phyloP scores from a whole-genome alignment of 2,797 vertebrate species.

The Echiichthys vipera region DNA sequence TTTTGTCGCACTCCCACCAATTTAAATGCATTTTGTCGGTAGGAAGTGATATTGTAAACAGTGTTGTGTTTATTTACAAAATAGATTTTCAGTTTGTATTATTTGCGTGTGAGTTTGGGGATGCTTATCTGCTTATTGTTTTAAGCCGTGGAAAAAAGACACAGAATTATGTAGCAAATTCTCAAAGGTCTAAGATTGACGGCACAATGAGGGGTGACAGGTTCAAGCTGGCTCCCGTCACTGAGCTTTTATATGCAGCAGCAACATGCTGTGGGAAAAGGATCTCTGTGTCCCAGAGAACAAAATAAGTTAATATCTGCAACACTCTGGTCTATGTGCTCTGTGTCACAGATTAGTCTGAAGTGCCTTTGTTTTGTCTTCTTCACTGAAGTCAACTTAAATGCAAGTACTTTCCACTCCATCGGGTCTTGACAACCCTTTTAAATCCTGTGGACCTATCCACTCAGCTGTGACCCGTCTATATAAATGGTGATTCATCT shows the following conservation, averaged over 20 bases:
- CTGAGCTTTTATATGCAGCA: slow-evolving; percentile 74
- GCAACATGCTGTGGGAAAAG: slow-evolving; percentile 87
- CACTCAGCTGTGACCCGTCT: slow-evolving; percentile 69
- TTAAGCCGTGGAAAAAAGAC: slow-evolving; percentile 53
- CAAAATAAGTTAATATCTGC: slow-evolving; percentile 86
- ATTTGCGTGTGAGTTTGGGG: slow-evolving; percentile 1
- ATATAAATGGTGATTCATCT: slow-evolving; percentile 55
- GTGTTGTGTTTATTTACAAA: not conserved
- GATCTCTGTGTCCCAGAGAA: slow-evolving; percentile 81
- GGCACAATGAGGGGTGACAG: slow-evolving; percentile 79
- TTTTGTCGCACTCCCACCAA: not conserved
- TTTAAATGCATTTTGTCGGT: not conserved
- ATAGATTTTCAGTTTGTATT: not conserved
- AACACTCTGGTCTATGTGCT: slow-evolving; percentile 79
- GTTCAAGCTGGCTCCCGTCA: slow-evolving; percentile 82
- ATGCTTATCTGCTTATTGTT: slow-evolving; percentile 40
- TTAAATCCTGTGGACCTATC: slow-evolving; percentile 58
- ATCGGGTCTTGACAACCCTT: slow-evolving; percentile 74
- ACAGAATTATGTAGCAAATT: slow-evolving; percentile 70
- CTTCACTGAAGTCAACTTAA: slow-evolving; percentile 74
- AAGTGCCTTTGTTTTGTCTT: slow-evolving; percentile 76
- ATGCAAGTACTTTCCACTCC: slow-evolving; percentile 79
- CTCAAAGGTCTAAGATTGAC: slow-evolving; percentile 78
- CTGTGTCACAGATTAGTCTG: slow-evolving; percentile 81
- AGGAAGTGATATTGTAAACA: not conserved